Evolutionary conservation across 1,140 invertebrate species (phyloP).

Genomic region (Arctopsyche grandis): DNA sequence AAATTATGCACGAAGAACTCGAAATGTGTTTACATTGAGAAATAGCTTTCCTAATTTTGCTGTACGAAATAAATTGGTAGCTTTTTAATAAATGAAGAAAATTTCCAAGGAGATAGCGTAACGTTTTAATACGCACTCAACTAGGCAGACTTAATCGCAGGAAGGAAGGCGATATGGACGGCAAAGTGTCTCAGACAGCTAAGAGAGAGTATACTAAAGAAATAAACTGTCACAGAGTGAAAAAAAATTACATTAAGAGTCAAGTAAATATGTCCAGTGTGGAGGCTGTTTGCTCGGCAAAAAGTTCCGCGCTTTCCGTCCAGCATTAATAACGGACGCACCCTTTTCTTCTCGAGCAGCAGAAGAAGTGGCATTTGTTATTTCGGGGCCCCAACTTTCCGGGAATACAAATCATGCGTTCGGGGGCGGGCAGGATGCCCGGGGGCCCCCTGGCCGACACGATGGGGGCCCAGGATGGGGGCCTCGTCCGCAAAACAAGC

Average conservation of each 20-base stretch:
- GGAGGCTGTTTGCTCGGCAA: constrained; percentile 10
- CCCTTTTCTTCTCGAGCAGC: constrained; percentile 11
- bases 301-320: not conserved
- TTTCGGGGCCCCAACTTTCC: constrained; percentile 38
- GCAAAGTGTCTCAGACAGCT: too few relatives aligned
- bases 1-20: too few relatives aligned
- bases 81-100: too few relatives aligned
- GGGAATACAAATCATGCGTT: constrained; percentile 51
- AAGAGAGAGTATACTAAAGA: constrained; percentile 22
- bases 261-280: constrained; percentile 34
- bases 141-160: too few relatives aligned
- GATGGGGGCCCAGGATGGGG: not conserved
- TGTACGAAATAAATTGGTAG: too few relatives aligned
- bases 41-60: too few relatives aligned
- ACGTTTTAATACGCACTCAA: too few relatives aligned
- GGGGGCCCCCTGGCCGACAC: not conserved
- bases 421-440: not conserved
- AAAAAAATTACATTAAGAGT: constrained; percentile 38
- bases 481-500: constrained; percentile 46
- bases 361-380: constrained; percentile 50
- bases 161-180: too few relatives aligned
- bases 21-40: too few relatives aligned
- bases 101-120: too few relatives aligned
- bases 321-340: constrained; percentile 32
- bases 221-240: constrained; percentile 26